Conservation (phyloP, 2,113 vertebrate species). For the Regulus satrapa region DNA sequence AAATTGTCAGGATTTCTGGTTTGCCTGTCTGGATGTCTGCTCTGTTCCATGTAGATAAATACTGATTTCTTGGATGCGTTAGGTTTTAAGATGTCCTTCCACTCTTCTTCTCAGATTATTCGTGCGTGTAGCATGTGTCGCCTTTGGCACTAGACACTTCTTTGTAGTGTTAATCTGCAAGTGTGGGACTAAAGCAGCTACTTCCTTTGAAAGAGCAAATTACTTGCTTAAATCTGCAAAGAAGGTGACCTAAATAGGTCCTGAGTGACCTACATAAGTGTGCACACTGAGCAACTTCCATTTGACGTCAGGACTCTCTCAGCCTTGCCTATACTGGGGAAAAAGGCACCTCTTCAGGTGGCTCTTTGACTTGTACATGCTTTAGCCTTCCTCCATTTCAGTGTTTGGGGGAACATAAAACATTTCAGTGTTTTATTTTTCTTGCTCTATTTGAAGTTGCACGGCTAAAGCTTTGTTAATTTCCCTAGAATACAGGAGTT, state of each 20-base stretch:
- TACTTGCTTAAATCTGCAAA: not conserved
- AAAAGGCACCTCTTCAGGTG: not conserved
- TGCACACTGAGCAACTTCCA: not conserved
- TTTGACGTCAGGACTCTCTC: not conserved
- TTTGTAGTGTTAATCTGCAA: not conserved
- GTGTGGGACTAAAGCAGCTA: not conserved
- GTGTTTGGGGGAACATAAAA: not conserved
- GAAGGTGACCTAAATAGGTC: not conserved
- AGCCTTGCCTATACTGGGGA: not conserved
- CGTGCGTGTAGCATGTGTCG: not conserved
- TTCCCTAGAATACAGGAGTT: not conserved
- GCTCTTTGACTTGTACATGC: not conserved
- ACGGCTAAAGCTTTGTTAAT: not conserved
- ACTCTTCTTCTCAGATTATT: not conserved
- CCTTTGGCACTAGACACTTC: not conserved
- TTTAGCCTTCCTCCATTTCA: not conserved
- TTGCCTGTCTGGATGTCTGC: not conserved
- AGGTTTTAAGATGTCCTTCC: not conserved
- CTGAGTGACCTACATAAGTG: not conserved
- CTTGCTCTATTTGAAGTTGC: not conserved
- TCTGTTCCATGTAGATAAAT: not conserved
- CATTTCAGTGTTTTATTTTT: not conserved
- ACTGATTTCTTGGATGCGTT: not conserved
- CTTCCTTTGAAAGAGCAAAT: slow-evolving; percentile 11
- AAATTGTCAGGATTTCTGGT: not conserved